phyloP scores from a whole-genome alignment of 2,888 invertebrate genomes.

The Lottia gigantea region DNA sequence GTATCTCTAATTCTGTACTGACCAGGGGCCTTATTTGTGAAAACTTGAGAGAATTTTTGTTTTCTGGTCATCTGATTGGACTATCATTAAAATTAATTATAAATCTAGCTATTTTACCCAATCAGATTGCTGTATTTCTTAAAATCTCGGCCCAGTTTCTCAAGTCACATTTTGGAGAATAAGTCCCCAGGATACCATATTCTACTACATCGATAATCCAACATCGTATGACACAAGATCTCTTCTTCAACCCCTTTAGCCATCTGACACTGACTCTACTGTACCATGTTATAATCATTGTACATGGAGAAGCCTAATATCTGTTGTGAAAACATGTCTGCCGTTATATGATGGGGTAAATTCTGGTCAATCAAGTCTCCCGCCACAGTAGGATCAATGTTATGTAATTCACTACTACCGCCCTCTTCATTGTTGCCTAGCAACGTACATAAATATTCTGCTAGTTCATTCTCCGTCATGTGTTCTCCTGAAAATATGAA shows the following conservation, averaged over 20 bases:
- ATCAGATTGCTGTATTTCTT: background rate
- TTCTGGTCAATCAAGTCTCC: conserved; percentile 62
- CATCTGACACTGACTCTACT: too few relatives aligned
- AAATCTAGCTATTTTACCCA: too few relatives aligned
- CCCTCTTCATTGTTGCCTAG: conserved; percentile 65
- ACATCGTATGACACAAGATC: too few relatives aligned
- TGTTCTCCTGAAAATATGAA: conserved; percentile 60
- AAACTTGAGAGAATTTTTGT: too few relatives aligned
- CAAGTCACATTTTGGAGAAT: too few relatives aligned
- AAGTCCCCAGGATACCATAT: too few relatives aligned
- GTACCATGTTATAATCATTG: conserved; percentile 25
- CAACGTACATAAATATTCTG: conserved; percentile 66
- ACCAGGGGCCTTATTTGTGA: too few relatives aligned
- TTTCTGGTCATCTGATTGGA: background rate
- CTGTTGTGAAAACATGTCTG: conserved; percentile 63
- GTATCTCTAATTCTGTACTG: too few relatives aligned
- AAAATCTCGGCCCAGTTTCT: background rate
- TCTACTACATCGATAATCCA: too few relatives aligned
- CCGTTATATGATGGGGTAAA: conserved; percentile 62
- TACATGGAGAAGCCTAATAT: conserved; percentile 63
- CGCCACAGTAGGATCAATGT: conserved; percentile 54
- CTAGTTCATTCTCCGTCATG: conserved; percentile 67
- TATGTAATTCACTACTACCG: conserved; percentile 64
- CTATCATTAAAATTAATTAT: background rate
- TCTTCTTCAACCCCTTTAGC: too few relatives aligned